Evolutionary conservation across 2,888 invertebrate species (phyloP), one percentile per base, ranked within the genome.

Genomic region (Embidobia sp.): DNA sequence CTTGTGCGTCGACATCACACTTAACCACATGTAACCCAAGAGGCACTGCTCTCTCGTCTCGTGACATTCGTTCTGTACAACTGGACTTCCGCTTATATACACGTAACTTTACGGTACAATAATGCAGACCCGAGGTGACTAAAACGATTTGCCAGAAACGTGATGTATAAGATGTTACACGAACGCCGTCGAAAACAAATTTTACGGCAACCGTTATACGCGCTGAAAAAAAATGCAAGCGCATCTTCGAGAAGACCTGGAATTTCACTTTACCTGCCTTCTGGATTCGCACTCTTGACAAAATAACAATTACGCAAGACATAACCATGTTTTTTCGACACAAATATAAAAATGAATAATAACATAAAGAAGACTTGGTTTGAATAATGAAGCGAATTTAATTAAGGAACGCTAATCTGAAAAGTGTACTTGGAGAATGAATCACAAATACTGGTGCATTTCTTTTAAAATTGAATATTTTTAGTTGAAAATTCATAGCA

Each of bases 21-120:
- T 76, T 69, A 70, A 42, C 63, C 67, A 35, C 77, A 61, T 73
- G 78, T 74, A 77, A 74, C 73, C 66, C 66, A 44, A 73, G 77
- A 72, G 66, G 49, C 67, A 78, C 49, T 70, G 63, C 61, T 53
- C 70, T 61, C 61, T 61, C 40, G 61, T 69, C 80, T 76, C 76
- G 77, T 81, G 81, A 81, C 79, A 81, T 76, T 81, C 79, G 80
- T 80, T 79, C 79, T 73, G 64, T 77, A 79, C 77, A 77, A 77
- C 74, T 79, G 74, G 77, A 79, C 80, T 82, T 82, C 81, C 82
- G 81, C 78, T 77, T 69, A 64, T 46, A 35, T 18, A 64, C 64
- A 55, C 72, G 72, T 75, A 67, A 64, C 69, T 51, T 70, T 61
- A 61, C 55, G 63, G 69, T 69, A 69, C 63, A 48, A 61, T 48